Evolutionary conservation across 2,888 invertebrate species (phyloP), one percentile per base, ranked within the genome.

Genomic region (Hirtodrosophila cameraria): DNA sequence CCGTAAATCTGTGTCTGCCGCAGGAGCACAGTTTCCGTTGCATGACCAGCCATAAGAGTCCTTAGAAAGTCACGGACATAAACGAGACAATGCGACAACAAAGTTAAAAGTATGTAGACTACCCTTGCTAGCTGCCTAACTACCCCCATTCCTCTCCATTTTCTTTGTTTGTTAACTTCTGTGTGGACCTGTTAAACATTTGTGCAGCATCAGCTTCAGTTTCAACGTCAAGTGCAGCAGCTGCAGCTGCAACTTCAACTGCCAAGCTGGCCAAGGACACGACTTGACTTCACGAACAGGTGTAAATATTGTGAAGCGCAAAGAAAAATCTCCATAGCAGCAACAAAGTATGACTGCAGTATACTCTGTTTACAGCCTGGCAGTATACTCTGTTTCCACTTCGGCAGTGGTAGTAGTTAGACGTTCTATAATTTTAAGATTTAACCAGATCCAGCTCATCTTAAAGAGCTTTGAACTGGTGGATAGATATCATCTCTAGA

Each of bases 31-130:
- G 70, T 43, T 83, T 80, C 78, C 81, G 70, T 52, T 73, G 27
- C 53, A 60, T 58, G 64, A 58, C 63, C 62, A 53, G 50, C 55
- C 45, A 39, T 20, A 77, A 77, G 74, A 48, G 86, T 85, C 80
- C 80, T 80, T 85, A 73, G 64, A 75, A 57, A 82, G 66, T 82
- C 86, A 50, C 57, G 66, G 83, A 66, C 82, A 67, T 85, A 85
- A 82, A 82, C 68, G 63, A 79, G 73, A 80, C 86, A 80, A 80
- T 85, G 54, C 68, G 41, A 43, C 41, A 46, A 28, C 60, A 54
- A 49, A 59, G 53, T 46, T 42, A 16, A 35, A 49, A 57, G 49
- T 23, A 67, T 38, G 61, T 50, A 36, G 30, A 39, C 48, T 11
- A 20, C 20, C n/a, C 49, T 18, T 7, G 15, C 30, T 27, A n/a